Percentiles rank a stretch among this genome's conserved stretches.
Conservation (phyloP, 2,888 invertebrate genomes). For the Clanis bilineata region DNA sequence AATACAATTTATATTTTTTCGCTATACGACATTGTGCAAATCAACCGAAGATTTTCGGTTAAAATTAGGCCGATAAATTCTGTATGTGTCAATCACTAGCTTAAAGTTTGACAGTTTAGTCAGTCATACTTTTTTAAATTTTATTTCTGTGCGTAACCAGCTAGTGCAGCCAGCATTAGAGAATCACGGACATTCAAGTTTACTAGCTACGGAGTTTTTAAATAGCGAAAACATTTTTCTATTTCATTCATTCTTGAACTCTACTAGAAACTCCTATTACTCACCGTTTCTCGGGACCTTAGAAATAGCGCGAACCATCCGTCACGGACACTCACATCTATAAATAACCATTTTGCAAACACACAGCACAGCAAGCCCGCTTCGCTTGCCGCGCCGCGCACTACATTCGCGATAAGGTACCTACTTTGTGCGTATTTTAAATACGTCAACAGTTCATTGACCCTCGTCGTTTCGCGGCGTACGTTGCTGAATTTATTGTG, state of each 20-base stretch:
- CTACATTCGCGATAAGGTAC: conserved; percentile 77
- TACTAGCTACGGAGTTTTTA: neutral
- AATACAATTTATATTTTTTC: neutral
- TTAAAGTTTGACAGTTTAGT: neutral
- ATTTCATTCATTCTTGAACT: conserved; percentile 28
- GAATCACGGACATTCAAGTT: too few species aligned
- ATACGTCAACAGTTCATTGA: conserved; percentile 80
- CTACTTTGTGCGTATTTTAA: conserved; percentile 75
- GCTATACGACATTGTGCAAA: neutral
- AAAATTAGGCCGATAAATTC: neutral
- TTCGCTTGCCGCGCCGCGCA: conserved; percentile 64
- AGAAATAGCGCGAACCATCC: conserved; percentile 67
- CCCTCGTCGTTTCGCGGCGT: conserved; percentile 70
- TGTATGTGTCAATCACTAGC: neutral
- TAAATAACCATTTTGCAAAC: conserved; percentile 76
- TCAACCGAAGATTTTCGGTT: neutral
- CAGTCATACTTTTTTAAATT: neutral
- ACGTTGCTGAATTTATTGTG: conserved; percentile 78
- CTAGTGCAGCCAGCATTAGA: neutral
- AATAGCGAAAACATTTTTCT: conserved; percentile 18
- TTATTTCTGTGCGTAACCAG: neutral
- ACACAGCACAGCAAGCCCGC: conserved; percentile 62
- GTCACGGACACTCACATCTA: conserved; percentile 70
- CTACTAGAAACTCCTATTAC: conserved; percentile 33
- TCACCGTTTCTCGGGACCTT: conserved; percentile 54